Percentiles rank a stretch among this genome's conserved stretches.
Conservation (phyloP, 2,113 vertebrate species). For the Microtus richardsoni region DNA sequence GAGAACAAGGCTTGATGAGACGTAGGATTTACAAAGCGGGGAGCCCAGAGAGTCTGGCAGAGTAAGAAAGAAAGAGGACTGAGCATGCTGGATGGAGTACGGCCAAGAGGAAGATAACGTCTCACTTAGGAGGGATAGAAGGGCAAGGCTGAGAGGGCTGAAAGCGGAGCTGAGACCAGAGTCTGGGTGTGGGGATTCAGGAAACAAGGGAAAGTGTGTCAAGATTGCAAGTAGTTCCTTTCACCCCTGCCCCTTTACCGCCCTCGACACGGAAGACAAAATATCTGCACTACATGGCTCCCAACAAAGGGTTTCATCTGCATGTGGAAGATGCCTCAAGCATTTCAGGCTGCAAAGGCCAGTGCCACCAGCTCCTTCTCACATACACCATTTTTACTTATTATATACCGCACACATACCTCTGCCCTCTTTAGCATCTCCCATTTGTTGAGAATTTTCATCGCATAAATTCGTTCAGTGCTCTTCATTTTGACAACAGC, state of each 20-base stretch:
- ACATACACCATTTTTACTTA: neutral
- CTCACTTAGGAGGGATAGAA: neutral
- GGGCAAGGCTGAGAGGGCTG: neutral
- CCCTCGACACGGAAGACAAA: neutral
- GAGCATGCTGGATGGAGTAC: accelerated
- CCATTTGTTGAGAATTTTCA: slow-evolving; percentile 99
- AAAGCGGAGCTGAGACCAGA: neutral
- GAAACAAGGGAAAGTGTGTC: neutral
- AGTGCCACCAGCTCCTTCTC: slow-evolving; percentile 8
- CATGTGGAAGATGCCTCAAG: slow-evolving; percentile 47
- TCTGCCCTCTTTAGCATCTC: slow-evolving; percentile 99
- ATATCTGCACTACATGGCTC: neutral
- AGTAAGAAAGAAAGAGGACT: neutral
- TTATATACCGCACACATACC: slow-evolving; percentile 82
- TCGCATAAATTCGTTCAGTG: slow-evolving; percentile 97
- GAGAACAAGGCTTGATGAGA: neutral
- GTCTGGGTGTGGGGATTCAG: neutral
- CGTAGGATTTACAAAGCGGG: neutral
- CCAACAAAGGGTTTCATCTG: slow-evolving; percentile 40
- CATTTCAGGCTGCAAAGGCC: neutral
- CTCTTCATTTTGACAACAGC: slow-evolving; percentile 98
- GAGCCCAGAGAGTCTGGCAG: neutral
- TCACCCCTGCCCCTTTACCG: neutral
- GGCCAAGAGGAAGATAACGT: too few relatives aligned
- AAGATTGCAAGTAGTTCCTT: neutral